phyloP scores from a whole-genome alignment of 2,113 vertebrate genomes.

The Pelecanoides urinatrix region DNA sequence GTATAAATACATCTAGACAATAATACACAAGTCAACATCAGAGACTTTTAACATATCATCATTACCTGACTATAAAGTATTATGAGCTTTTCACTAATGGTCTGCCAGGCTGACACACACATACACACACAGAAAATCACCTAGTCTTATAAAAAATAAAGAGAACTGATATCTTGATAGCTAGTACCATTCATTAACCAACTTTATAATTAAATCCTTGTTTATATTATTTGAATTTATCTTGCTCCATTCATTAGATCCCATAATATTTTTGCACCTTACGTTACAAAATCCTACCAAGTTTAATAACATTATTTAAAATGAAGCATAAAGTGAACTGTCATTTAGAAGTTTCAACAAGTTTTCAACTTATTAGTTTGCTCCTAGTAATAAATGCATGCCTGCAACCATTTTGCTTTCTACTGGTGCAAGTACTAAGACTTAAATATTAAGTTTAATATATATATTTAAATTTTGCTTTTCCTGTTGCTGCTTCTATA shows the following conservation, averaged over 20 bases:
- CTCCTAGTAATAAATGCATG: background rate
- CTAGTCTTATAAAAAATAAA: background rate
- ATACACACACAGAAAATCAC: background rate
- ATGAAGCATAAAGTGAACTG: background rate
- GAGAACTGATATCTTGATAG: background rate
- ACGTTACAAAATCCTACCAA: background rate
- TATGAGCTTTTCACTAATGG: background rate
- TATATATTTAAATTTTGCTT: background rate
- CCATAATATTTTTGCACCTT: background rate
- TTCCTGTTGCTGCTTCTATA: background rate
- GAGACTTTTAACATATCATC: background rate
- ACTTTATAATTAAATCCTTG: background rate
- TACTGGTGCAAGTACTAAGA: background rate
- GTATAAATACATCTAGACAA: background rate
- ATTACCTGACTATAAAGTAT: background rate
- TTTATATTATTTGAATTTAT: background rate
- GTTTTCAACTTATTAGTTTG: background rate
- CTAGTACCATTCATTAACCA: background rate
- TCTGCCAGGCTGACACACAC: background rate
- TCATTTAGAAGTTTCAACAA: background rate
- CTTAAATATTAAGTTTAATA: background rate
- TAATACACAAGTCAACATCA: background rate
- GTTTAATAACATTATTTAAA: background rate
- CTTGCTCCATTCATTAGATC: background rate
- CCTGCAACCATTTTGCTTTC: background rate